Base-by-base conservation (phyloP, 2,797 vertebrate genomes). In the Thamnophis elegans region DNA sequence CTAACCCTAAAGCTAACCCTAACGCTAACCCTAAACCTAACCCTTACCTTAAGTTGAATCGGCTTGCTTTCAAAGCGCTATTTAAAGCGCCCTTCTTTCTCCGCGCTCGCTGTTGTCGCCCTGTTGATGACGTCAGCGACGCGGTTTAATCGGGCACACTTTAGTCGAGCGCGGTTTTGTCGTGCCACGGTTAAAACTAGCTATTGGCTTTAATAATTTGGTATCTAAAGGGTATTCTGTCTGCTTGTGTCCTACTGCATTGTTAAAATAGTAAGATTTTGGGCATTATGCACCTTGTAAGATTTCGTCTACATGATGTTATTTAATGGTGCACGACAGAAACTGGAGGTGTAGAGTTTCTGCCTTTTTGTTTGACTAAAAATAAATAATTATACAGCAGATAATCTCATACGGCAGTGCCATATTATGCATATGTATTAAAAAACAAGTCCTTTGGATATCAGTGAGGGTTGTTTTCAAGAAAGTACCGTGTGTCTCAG, bases 261-360 rank as follows among this genome's bases (percentile, higher is more conserved):
- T 26, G 36, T 73, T 73, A 73, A 36, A 82, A 42, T 42, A 42
- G 36, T 82, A 82, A 47, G 73, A 22, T 25, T 82, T 82, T 82
- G 73, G 11, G 20, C 18, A 78, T 62, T 36, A 89, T 78, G 93
- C 53, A 93, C 60, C 55, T 89, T 90, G 13, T 10, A 92, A 68
- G 53, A 59, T 85, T 93, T 94, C 88, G 88, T 93, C 91, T 93
- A 94, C 9, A 82, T 82, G 36, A 25, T 82, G 73, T 82, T 36
- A 82, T 82, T 47, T 82, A 93, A 78, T 53, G 68, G 32, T 90
- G 58, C 89, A 59, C 58, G 87, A 51, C 26, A 88, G 32, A 28
- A 95, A 47, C 73, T 82, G 25, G 54, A 94, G n/a, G 88, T 94
- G 95, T 58, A 56, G 89, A 90, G 92, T 88, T 91, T 88, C 85